Evolutionary conservation across 2,888 invertebrate species (phyloP), one percentile per base, ranked within the genome.

Genomic region (Neoitamus cyanurus): DNA sequence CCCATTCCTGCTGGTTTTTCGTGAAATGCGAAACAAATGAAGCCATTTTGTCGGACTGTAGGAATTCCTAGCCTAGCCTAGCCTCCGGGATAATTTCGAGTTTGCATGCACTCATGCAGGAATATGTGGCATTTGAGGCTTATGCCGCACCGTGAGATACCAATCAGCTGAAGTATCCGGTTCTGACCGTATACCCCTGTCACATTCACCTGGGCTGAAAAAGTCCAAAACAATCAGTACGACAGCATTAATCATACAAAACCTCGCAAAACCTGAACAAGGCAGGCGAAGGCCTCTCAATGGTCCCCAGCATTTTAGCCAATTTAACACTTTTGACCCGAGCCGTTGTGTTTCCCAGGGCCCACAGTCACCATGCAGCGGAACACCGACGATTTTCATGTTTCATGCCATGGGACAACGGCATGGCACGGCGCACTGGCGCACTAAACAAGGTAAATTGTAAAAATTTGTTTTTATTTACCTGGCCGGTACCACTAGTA

Each of bases 291-390:
- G 58, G 58, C 58, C 58, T 25, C 25, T 25, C 9, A 58, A 58
- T 58, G 58, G 7, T 15, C 25, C 25, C 20, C 20, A 25, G 20
- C 9, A 15, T 58, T 58, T 58, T 58, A 58, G 25, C 58, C 58
- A 58, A 58, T 58, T 58, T 58, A 58, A 58, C 58, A 58, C 58
- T 58, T 58, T 58, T 58, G 58, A 58, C 58, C 58, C 58, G 58
- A 58, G 58, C 9, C 2, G 58, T 9, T 25, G 11, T 58, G 25
- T 58, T 34, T 58, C 25, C 58, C 58, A 58, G 15, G 25, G 58
- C 9, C 58, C 58, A 13, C 15, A 58, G 58, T n/a, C 48, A 48
- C 48, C 20, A n/a, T 20, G 48, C 48, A 7, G 48, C 48, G 48
- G 48, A 48, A 3, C 9, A 9, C 58, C 25, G 58, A 25, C 58